phyloP scores from a whole-genome alignment of 2,888 invertebrate genomes.

The Anarsia innoxiella region DNA sequence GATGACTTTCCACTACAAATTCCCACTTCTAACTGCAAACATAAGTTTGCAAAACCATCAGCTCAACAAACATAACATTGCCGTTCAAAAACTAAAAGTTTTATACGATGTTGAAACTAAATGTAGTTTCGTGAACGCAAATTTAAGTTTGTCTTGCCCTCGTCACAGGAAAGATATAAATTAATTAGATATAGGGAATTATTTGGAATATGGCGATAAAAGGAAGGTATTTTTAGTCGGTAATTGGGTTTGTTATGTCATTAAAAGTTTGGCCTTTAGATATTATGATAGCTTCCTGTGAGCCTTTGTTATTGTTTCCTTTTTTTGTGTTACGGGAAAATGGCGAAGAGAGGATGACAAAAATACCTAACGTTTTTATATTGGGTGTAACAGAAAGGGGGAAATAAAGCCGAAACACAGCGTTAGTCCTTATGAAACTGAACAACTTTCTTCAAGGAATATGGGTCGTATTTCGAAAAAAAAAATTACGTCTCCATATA shows the following conservation, averaged over 20 bases:
- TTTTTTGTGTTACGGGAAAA: too few relatives aligned
- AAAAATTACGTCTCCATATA: too few relatives aligned
- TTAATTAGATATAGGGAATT: conserved; percentile 22
- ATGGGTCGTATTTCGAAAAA: too few relatives aligned
- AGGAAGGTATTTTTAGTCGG: conserved; percentile 16
- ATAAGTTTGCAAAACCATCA: not conserved
- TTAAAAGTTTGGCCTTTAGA: conserved; percentile 1
- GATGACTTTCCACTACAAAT: not conserved
- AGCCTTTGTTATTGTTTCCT: too few relatives aligned
- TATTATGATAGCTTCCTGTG: too few relatives aligned
- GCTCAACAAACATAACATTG: not conserved
- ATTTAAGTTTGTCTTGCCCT: conserved; percentile 1
- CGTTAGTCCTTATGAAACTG: too few relatives aligned
- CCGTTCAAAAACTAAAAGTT: not conserved
- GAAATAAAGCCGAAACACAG: too few relatives aligned
- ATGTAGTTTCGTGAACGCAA: conserved; percentile 4
- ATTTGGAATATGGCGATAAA: conserved; percentile 14
- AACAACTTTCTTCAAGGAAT: too few relatives aligned
- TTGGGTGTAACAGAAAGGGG: too few relatives aligned
- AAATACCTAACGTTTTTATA: too few relatives aligned
- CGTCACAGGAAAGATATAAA: conserved; percentile 21
- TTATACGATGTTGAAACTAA: not conserved
- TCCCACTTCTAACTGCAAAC: not conserved
- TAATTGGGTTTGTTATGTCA: conserved; percentile 13
- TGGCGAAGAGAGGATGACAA: too few relatives aligned